Conservation (phyloP, 1,140 invertebrate species). For the Brachystomella parvula region DNA sequence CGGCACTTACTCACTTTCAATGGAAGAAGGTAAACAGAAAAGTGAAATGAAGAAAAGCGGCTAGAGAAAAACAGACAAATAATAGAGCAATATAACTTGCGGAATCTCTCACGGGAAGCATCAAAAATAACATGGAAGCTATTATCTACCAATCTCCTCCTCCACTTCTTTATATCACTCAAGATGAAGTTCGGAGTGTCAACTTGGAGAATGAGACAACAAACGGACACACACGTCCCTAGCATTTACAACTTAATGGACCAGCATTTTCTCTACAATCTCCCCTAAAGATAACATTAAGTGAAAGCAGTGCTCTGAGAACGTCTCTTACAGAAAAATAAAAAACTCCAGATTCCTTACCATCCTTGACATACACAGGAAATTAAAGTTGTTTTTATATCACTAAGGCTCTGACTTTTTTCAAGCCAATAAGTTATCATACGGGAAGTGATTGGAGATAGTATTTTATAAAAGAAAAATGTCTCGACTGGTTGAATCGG, state of each 20-base stretch:
- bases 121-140: conserved; percentile 34
- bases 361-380: too few species aligned
- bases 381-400: too few species aligned
- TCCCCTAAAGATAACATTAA: background rate
- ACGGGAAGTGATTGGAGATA: too few species aligned
- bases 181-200: conserved; percentile 23
- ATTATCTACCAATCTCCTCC: conserved; percentile 33
- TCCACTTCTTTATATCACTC: conserved; percentile 18
- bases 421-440: too few species aligned
- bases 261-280: background rate
- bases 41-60: conserved; percentile 20
- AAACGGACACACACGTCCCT: background rate
- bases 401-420: too few species aligned
- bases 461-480: too few species aligned
- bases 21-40: conserved; percentile 9
- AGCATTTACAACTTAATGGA: background rate
- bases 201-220: conserved; percentile 1
- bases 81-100: conserved; percentile 22
- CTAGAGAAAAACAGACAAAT: conserved; percentile 15
- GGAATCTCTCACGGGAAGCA: conserved; percentile 31
- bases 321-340: too few species aligned
- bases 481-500: too few species aligned
- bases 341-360: too few species aligned
- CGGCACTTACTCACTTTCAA: conserved; percentile 11
- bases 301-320: background rate